Base-by-base conservation (phyloP, 1,140 invertebrate genomes). In the Eulimnadia texana region DNA sequence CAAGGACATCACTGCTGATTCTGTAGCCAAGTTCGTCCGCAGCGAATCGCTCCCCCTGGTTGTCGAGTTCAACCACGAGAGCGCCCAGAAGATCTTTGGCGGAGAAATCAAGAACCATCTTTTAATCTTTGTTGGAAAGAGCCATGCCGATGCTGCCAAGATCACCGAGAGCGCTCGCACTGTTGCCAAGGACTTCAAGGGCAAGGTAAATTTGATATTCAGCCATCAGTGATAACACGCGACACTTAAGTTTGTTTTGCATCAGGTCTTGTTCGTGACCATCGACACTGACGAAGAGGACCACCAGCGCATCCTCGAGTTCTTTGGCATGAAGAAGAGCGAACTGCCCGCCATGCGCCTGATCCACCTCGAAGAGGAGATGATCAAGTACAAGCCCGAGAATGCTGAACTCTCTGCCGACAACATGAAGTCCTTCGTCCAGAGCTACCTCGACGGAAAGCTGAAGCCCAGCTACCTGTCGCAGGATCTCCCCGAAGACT, bases 11-110 rank as follows among this genome's bases (percentile, higher is more conserved):
- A 77, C 77, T 61, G 81, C 83, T 63, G 81, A 84, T 52, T 72
- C 73, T 33, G 71, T 99, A 53, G 85, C 85, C 71, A 84, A 84
- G 66, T 99, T 98, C 79, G 81, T 98, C 63, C 76, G 80, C 64
- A 75, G 83, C 19, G 85, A 98, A 70, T 84, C 88, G 62, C 76
- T 99, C 69, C 95, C 97, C 55, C 74, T 95, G 52, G 84, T 99
- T 67, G 86, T 97, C 58, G 95, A 99, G 73, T 99, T 99, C 78
- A 98, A 92, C 66, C 93, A 96, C 68, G 89, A 96, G 73, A 96
- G 90, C 29, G 96, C 93, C 3, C 84, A 88, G 66, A 98, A 98
- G 75, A 96, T 99, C 72, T 99, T 99, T 73, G 91, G 92, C 67
- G 96, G 96, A 66, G 89, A 95, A 61, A 90, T 99, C 72, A 98